A percentile compares a stretch with the other conserved stretches of the same genome.
phyloP scores from a whole-genome alignment of 1,140 invertebrate species.

The roundworm (Caenorhabditis elegans) region DNA sequence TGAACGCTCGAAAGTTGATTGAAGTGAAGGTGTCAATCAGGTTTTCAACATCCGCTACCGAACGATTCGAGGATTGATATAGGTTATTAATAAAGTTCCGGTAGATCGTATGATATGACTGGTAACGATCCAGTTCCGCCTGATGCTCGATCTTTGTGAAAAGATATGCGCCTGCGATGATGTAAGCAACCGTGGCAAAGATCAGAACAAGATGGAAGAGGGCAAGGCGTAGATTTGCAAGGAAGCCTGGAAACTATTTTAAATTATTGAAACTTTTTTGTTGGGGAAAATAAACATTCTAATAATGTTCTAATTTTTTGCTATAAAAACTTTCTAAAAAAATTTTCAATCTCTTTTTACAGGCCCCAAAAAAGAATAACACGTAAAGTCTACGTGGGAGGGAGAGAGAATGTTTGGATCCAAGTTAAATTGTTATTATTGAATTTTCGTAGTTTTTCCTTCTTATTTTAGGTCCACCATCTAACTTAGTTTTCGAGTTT shows the following conservation, averaged over 20 bases:
- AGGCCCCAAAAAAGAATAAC: too few relatives aligned
- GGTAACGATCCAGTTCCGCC: conserved; percentile 1
- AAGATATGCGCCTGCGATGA: background rate
- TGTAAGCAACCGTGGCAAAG: conserved; percentile 14
- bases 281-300: too few relatives aligned
- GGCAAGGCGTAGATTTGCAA: background rate
- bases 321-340: too few relatives aligned
- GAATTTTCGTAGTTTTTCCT: too few relatives aligned
- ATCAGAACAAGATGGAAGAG: conserved; percentile 7
- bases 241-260: background rate
- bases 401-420: too few relatives aligned
- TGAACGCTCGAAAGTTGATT: conserved; percentile 17
- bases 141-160: conserved; percentile 16
- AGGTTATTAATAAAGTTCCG: background rate
- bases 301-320: too few relatives aligned
- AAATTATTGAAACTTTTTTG: too few relatives aligned
- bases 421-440: too few relatives aligned
- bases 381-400: too few relatives aligned
- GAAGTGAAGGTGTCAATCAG: background rate
- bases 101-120: background rate
- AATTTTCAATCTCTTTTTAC: too few relatives aligned
- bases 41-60: background rate
- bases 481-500: too few relatives aligned
- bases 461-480: too few relatives aligned
- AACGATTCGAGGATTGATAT: background rate